A percentile compares a stretch with the other conserved stretches of the same genome.
phyloP scores from a whole-genome alignment of 2,888 invertebrate genomes.

The Tethea ocularis region DNA sequence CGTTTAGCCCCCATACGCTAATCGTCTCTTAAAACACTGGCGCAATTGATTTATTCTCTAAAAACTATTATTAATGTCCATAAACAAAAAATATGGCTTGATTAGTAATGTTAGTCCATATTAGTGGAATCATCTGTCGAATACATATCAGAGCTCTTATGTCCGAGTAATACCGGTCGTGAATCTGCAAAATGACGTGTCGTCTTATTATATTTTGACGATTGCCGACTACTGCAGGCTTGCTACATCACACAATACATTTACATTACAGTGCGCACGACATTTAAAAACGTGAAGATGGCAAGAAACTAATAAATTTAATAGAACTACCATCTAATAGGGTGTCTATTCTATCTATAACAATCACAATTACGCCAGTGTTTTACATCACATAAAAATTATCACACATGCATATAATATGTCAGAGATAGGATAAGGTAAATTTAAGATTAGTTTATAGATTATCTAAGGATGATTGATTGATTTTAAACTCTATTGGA shows the following conservation, averaged over 20 bases:
- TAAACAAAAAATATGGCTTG: constrained; percentile 32
- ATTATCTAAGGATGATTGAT: background rate
- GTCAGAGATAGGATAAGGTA: background rate
- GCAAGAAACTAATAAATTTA: background rate
- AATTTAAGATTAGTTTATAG: background rate
- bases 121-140: constrained; percentile 60
- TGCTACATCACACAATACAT: constrained; percentile 24
- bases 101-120: constrained; percentile 54
- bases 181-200: constrained; percentile 72
- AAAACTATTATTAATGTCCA: constrained; percentile 39
- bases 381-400: constrained; percentile 48
- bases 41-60: constrained; percentile 69
- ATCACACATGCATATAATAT: constrained; percentile 54
- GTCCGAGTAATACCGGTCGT: constrained; percentile 60
- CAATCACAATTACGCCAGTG: constrained; percentile 79
- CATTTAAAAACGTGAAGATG: constrained; percentile 28
- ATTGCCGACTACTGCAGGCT: constrained; percentile 23
- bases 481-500: constrained; percentile 8
- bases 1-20: constrained; percentile 55
- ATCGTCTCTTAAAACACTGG: constrained; percentile 56
- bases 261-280: constrained; percentile 52
- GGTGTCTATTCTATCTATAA: constrained; percentile 50
- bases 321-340: constrained; percentile 46
- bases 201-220: constrained; percentile 47
- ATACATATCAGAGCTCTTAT: constrained; percentile 56